Percentiles rank a stretch among this genome's conserved stretches.
These are phyloP conservation scores for Stenchaetothrips biformis DNA, from an alignment of 2,888 invertebrate species.

Conservation along the genomic window DNA sequence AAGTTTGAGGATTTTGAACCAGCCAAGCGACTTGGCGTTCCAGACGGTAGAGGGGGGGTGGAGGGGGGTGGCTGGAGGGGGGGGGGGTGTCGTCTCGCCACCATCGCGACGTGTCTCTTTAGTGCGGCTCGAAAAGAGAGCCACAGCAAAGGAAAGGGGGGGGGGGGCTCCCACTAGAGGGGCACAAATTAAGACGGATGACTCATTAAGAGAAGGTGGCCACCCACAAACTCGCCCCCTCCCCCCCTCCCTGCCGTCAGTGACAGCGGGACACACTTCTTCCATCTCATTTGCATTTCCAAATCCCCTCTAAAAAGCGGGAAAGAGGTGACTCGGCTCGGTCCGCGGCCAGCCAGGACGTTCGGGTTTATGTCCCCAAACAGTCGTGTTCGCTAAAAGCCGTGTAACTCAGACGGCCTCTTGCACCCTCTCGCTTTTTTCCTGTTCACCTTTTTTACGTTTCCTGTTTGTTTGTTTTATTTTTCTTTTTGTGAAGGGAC, in stretches of 20 bases:
- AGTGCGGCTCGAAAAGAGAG: not conserved
- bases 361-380: constrained; percentile 9
- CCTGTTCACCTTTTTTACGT: not conserved
- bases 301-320: constrained; percentile 16
- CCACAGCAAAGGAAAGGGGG: not conserved
- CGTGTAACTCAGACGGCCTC: constrained; percentile 2
- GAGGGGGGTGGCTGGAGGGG: not conserved
- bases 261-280: constrained; percentile 24
- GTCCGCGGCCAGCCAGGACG: not conserved
- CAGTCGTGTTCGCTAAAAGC: not conserved
- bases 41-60: not conserved
- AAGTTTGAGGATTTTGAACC: no score
- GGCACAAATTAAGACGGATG: constrained; percentile 21
- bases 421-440: not conserved
- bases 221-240: not conserved
- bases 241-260: not conserved
- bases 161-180: not conserved
- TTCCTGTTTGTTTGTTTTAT: not conserved
- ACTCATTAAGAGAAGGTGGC: constrained; percentile 5
- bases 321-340: not conserved
- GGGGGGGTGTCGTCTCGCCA: not conserved
- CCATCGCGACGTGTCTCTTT: not conserved
- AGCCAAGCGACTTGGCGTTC: no score
- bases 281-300: constrained; percentile 24
- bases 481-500: not conserved